Evolutionary conservation across 1,140 invertebrate species (phyloP).

Genomic region (Dreissena polymorpha): DNA sequence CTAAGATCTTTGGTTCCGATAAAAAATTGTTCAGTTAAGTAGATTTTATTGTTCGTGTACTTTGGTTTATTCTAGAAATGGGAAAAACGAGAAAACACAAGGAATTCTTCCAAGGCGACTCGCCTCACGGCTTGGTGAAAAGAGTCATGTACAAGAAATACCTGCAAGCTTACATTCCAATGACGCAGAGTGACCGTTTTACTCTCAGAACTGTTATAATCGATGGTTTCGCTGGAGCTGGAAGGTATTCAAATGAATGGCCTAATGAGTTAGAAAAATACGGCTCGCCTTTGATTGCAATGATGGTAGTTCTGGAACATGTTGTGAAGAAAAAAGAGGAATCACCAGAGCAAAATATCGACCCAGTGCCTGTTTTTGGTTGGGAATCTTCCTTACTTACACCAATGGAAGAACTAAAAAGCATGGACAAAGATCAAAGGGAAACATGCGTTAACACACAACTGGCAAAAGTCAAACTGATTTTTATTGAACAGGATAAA

Average conservation of each 20-base stretch:
- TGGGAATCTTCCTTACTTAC: not conserved
- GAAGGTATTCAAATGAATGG: conserved; percentile 19
- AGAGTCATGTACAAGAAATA: conserved; percentile 35
- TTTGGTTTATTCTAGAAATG: not conserved
- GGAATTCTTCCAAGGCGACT: conserved; percentile 11
- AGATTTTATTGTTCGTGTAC: too few relatives aligned
- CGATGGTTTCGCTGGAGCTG: conserved; percentile 20
- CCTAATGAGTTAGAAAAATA: conserved; percentile 1
- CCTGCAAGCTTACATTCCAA: conserved; percentile 30
- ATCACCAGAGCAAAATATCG: not conserved
- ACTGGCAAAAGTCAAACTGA: not conserved
- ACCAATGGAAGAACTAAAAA: not conserved
- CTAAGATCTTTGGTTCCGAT: too few relatives aligned
- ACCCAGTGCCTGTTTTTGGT: not conserved
- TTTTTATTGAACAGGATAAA: not conserved
- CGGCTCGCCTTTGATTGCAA: conserved; percentile 16
- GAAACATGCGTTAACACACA: not conserved
- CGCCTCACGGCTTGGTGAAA: conserved; percentile 15
- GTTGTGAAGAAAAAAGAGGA: not conserved
- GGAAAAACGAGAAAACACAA: not conserved
- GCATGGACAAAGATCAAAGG: not conserved
- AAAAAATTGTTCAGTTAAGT: too few relatives aligned
- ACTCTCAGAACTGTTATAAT: not conserved
- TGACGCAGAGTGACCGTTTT: not conserved
- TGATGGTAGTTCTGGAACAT: conserved; percentile 16